Evolutionary conservation across 2,888 invertebrate species (phyloP).

Genomic region (Zonitis immaculata): DNA sequence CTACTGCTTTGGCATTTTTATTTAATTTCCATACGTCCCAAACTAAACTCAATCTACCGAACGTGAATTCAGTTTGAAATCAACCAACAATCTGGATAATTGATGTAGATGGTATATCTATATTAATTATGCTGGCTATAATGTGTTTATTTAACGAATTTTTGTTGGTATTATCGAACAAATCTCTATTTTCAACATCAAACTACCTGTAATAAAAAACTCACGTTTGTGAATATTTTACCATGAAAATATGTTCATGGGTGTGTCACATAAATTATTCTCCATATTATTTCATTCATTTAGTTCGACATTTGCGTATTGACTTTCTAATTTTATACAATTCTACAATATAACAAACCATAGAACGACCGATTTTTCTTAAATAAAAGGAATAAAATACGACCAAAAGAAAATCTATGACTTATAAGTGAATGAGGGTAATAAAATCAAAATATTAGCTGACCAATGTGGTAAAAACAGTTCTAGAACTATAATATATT

Average conservation of each 20-base stretch:
- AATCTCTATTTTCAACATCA: not conserved
- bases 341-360: not conserved
- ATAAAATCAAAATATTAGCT: slow-evolving; percentile 45
- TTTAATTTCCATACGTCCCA: slow-evolving; percentile 6
- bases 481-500: slow-evolving; percentile 37
- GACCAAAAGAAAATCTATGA: not conserved
- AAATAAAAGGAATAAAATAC: too few species aligned
- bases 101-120: too few species aligned
- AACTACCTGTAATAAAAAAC: not conserved
- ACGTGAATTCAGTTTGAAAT: not conserved
- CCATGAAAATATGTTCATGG: not conserved
- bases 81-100: not conserved
- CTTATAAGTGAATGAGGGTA: not conserved
- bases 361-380: not conserved
- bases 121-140: too few species aligned
- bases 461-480: slow-evolving; percentile 40
- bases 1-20: slow-evolving; percentile 9
- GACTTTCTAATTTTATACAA: not conserved
- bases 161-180: not conserved
- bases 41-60: not conserved
- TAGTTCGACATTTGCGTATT: not conserved
- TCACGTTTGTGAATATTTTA: not conserved
- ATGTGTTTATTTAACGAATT: too few species aligned
- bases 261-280: not conserved
- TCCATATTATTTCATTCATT: not conserved